Conservation (phyloP, 2,888 invertebrate species). For the Archaeoteleia sp. region DNA sequence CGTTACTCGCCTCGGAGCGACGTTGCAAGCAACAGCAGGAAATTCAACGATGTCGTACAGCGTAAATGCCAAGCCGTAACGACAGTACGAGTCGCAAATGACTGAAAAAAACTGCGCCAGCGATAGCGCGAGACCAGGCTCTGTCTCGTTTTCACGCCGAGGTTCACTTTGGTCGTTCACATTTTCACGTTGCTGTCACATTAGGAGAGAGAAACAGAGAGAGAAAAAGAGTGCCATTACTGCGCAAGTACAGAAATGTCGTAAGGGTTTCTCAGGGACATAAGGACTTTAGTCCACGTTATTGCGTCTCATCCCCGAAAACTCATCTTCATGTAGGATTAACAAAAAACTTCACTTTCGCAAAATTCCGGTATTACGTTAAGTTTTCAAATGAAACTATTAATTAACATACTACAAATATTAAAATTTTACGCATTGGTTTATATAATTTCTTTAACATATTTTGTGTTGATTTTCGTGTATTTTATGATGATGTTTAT, state of each 20-base stretch:
- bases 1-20: conserved; percentile 26
- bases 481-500: no score
- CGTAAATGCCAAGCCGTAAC: conserved; percentile 47
- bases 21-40: conserved; percentile 28
- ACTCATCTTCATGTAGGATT: no score
- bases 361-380: no score
- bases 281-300: no score
- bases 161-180: conserved; percentile 25
- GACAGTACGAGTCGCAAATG: conserved; percentile 58
- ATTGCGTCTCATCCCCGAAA: no score
- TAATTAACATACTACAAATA: no score
- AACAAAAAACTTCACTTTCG: no score
- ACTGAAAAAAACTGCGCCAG: conserved; percentile 54
- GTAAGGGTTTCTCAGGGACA: conserved; percentile 30
- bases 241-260: conserved; percentile 33
- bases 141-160: conserved; percentile 30
- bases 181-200: conserved; percentile 58
- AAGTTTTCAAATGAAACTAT: no score
- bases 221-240: conserved; percentile 49
- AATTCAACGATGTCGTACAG: conserved; percentile 41
- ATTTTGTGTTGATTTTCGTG: no score
- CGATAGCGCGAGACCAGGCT: conserved; percentile 54
- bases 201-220: conserved; percentile 57
- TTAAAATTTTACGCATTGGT: no score
- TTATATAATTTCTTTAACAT: no score